Percentiles rank a stretch among this genome's conserved stretches.
These are phyloP conservation scores for Pholis gunnellus DNA, from an alignment of 2,113 vertebrate species.

Conservation along the genomic window DNA sequence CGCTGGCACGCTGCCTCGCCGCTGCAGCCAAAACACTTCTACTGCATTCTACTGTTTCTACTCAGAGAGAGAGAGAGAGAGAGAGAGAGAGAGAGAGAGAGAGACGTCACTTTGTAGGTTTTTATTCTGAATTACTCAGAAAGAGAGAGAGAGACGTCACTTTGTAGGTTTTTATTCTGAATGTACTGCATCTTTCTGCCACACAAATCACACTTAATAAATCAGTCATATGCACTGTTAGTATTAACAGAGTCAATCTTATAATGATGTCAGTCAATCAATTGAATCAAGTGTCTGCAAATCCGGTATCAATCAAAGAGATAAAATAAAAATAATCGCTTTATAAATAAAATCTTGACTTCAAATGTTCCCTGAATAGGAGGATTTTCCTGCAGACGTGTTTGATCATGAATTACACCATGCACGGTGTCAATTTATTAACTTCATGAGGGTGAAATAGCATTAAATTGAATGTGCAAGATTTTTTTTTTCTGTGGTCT, in stretches of 20 bases:
- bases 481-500: not conserved
- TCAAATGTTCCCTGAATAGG: too few species aligned
- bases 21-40: conserved; percentile 52
- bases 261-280: not conserved
- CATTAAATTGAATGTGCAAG: too few species aligned
- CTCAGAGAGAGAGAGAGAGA: not conserved
- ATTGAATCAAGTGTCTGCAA: not conserved
- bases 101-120: not conserved
- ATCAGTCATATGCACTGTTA: not conserved
- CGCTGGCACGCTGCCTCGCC: conserved; percentile 45
- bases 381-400: not conserved
- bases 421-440: not conserved
- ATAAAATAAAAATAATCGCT: not conserved
- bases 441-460: not conserved
- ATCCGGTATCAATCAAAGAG: not conserved
- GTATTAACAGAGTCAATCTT: not conserved
- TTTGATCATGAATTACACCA: not conserved
- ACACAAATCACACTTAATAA: conserved; percentile 31
- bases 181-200: not conserved
- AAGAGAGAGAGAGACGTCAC: not conserved
- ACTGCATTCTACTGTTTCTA: conserved; percentile 18
- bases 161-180: not conserved
- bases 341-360: not conserved
- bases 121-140: not conserved
- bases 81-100: not conserved